Base-by-base conservation (phyloP, 2,888 invertebrate species). In the Caenorhabditis sinica region DNA sequence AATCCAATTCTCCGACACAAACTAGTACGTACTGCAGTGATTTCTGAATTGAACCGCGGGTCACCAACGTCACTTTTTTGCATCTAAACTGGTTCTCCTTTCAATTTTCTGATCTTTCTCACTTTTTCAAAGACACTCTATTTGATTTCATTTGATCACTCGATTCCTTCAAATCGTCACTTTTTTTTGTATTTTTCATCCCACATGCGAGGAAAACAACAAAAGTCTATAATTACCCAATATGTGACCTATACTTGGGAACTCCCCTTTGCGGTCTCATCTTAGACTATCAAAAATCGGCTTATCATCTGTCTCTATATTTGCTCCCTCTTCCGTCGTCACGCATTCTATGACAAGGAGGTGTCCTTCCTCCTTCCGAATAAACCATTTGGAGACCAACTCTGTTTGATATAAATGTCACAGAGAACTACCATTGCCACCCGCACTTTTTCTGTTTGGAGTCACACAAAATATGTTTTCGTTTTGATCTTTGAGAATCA, bases 261-360 rank as follows among this genome's bases (percentile, higher is more conserved):
- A 63, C 49, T 49, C 49, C 20, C 49, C 11, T n/a, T 40, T 30
- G 60, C 65, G 80, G 60, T 73, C 73, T 66, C 36, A 51, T 53
- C 49, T 66, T 72, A 80, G 49, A 73, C 72, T 66, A 72, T 72
- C 73, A 73, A 73, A 66, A 72, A 80, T 65, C 72, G 72, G 80
- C 63, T 80, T 72, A 73, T 51, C 23, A 33, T 60, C 9, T 51
- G n/a, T 23, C 25, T 8, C 53, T 45, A 23, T 25, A 60, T 68
- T 76, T 68, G 76, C 56, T 60, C 68, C 15, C 49, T 51, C 58
- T 58, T 80, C 58, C 36, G 23, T 23, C 60, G 60, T 61, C 36
- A 80, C 72, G 71, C 49, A 81, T 74, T 81, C 73, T 73, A 63
- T 43, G 53, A 58, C 45, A 66, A 68, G 33, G 73, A 72, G 72